Evolutionary conservation across 1,140 invertebrate genomes (phyloP).

Genomic region (Drosophila orosa): DNA sequence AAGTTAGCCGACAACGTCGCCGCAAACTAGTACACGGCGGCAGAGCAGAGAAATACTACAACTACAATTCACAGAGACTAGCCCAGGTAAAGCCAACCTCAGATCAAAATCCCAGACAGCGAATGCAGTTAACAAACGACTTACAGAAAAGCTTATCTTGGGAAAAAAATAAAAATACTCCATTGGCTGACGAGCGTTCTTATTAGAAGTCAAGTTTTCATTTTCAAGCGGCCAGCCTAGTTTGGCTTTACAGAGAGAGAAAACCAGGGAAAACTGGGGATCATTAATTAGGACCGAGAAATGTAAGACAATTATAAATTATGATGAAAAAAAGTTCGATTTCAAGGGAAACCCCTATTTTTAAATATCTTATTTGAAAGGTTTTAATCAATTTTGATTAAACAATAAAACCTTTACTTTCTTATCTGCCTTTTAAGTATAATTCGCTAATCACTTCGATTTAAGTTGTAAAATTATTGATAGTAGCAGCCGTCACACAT

Average conservation of each 20-base stretch:
- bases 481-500: not conserved
- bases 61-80: conserved; percentile 2
- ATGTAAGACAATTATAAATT: too few species aligned
- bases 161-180: conserved; percentile 42
- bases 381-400: not conserved
- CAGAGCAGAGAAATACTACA: conserved; percentile 11
- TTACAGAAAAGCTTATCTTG: conserved; percentile 54
- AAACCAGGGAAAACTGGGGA: not conserved
- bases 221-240: conserved; percentile 51
- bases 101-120: conserved; percentile 38
- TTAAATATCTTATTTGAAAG: not conserved
- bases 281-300: not conserved
- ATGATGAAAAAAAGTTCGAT: not conserved
- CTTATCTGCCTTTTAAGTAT: not conserved
- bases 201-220: conserved; percentile 52
- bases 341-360: not conserved
- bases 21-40: conserved; percentile 40
- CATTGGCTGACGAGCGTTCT: conserved; percentile 46
- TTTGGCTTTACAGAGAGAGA: conserved; percentile 21
- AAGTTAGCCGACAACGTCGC: conserved; percentile 68
- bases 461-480: not conserved
- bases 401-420: too few species aligned
- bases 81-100: conserved; percentile 7
- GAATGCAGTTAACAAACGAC: conserved; percentile 56
- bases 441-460: not conserved